These are phyloP conservation scores for Gavia stellata DNA, from an alignment of 2,113 vertebrate genomes.

Conservation along the genomic window DNA sequence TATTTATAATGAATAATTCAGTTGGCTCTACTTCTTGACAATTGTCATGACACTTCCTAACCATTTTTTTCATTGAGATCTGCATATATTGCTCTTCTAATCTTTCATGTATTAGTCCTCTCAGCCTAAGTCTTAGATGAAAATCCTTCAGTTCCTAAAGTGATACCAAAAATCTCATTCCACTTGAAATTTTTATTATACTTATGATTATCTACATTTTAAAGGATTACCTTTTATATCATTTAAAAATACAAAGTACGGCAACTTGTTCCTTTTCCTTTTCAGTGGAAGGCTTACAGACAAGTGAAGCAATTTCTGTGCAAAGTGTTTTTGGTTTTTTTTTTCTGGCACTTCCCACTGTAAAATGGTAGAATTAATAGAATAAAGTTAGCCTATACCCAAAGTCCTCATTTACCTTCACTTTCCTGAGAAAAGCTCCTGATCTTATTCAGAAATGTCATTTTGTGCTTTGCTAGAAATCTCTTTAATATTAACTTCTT, in stretches of 20 bases:
- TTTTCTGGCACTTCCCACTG: not conserved
- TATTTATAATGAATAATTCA: slow-evolving; percentile 33
- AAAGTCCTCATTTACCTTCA: not conserved
- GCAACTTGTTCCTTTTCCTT: not conserved
- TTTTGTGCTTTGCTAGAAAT: not conserved
- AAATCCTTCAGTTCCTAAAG: not conserved
- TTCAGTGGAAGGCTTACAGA: not conserved
- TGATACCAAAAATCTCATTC: not conserved
- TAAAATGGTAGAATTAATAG: not conserved
- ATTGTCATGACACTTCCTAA: not conserved
- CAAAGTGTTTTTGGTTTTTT: not conserved
- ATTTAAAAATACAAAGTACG: not conserved
- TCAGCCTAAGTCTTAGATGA: not conserved
- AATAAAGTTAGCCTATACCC: not conserved
- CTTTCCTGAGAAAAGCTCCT: not conserved
- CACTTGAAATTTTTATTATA: not conserved
- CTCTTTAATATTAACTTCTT: not conserved
- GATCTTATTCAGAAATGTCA: not conserved
- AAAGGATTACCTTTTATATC: not conserved
- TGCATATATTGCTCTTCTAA: not conserved
- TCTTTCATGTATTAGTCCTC: not conserved
- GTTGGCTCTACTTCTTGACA: not conserved
- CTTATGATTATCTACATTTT: not conserved
- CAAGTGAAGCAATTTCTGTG: not conserved
- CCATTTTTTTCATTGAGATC: not conserved